Evolutionary conservation across 2,888 invertebrate genomes (phyloP).

Genomic region (Syrphus vitripennis): DNA sequence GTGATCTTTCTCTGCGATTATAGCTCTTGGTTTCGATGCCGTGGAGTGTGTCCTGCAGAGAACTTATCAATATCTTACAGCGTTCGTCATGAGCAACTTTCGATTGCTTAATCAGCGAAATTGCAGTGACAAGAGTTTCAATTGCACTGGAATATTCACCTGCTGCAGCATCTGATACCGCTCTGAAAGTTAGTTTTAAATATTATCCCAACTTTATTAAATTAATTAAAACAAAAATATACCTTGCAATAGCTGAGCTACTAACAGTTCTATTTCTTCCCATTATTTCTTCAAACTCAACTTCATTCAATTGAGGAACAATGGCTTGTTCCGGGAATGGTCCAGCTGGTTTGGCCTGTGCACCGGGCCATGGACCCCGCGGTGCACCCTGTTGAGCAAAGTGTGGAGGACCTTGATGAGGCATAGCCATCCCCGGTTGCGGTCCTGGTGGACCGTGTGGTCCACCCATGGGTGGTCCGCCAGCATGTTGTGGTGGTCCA

Average conservation of each 20-base stretch:
- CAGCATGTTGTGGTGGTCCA: conserved; percentile 81
- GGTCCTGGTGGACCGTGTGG: conserved; percentile 83
- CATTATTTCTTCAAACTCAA: conserved; percentile 99
- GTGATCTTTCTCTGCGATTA: conserved; percentile 86
- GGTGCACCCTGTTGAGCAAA: conserved; percentile 86
- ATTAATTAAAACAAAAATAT: neutral
- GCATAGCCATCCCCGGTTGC: conserved; percentile 79
- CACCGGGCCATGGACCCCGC: conserved; percentile 86
- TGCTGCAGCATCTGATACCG: conserved; percentile 98
- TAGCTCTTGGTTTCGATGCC: conserved; percentile 99
- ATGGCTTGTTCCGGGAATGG: conserved; percentile 81
- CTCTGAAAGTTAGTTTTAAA: conserved; percentile 82
- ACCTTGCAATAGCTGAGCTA: conserved; percentile 94
- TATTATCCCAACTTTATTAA: neutral
- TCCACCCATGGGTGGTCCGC: conserved; percentile 83
- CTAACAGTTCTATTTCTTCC: conserved; percentile 98
- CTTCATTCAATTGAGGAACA: conserved; percentile 89
- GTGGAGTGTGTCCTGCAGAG: conserved; percentile 97
- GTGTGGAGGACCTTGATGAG: conserved; percentile 86
- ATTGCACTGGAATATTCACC: conserved; percentile 99
- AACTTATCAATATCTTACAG: conserved; percentile 98
- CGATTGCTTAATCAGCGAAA: conserved; percentile 98
- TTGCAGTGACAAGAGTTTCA: conserved; percentile 98
- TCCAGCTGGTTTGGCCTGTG: conserved; percentile 79
- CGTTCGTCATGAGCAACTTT: conserved; percentile 93